Base-by-base conservation (phyloP, 2,113 vertebrate genomes). In the Addax nasomaculatus region DNA sequence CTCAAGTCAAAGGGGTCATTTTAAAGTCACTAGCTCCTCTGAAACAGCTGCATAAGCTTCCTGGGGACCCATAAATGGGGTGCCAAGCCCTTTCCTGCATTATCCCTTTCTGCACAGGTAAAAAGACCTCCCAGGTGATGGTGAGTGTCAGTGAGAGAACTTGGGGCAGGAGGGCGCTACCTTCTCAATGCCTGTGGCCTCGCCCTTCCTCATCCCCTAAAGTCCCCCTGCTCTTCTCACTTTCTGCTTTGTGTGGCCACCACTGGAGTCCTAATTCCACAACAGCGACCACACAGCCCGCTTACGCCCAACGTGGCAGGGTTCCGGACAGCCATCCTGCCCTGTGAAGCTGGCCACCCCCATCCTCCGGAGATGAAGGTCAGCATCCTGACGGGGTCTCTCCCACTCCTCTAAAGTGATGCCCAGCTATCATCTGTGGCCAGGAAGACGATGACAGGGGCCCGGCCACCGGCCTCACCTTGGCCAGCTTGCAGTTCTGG, bases 401-500 rank as follows among this genome's bases (percentile, higher is more conserved):
- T 64, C 67, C 51, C 60, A 4, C 51, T 55, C 30, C 25, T 47
- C 60, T 19, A 45, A 36, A 23, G 9, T 0, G 0, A 11, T 4
- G 25, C 79, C 21, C 39, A 5, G 47, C 25, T 85, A 14, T 29
- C 2, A 43, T 45, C 85, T 45, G 78, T 57, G n/a, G 2, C 53
- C 2, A 14, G n/a, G 33, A 17, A 13, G 84, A 58, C 1, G 2
- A 17, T 25, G 25, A 89, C 5, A 43, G 78, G 43, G 67, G 39
- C 58, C 36, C 2, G 0, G 79, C 51, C 80, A 4, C 21, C 1
- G 0, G 3, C 84, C 98, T 95, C 93, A 99, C 99, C 99, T 99
- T 99, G 67, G 85, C 97, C 25, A 99, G 93, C 96, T 99, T 99
- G 98, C 98, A 98, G 98, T 99, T 99, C 95, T 99, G 99, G 98